Percentiles rank a stretch among this genome's conserved stretches.
Evolutionary conservation across 2,797 vertebrate genomes (phyloP).

Genomic region (Anguilla anguilla): DNA sequence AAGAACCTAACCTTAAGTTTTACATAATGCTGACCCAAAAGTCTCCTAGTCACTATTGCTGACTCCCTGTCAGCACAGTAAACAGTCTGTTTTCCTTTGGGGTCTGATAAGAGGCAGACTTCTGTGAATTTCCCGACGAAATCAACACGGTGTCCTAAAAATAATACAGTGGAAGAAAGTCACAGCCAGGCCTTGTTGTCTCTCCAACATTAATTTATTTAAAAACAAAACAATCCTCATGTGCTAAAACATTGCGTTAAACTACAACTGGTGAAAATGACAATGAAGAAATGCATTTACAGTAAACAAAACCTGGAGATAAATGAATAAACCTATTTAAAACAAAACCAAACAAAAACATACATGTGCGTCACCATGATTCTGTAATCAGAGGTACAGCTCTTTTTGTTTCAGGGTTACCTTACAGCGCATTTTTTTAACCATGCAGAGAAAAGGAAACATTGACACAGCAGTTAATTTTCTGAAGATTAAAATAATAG

Average conservation of each 20-base stretch:
- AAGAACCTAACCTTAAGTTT: too few relatives aligned
- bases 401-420: conserved; percentile 18
- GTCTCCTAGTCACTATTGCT: too few relatives aligned
- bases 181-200: conserved; percentile 27
- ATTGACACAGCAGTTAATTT: conserved; percentile 56
- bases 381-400: not conserved
- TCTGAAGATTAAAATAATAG: conserved; percentile 48
- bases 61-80: too few relatives aligned
- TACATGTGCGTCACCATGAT: not conserved
- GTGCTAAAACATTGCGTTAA: conserved; percentile 60
- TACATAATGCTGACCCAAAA: too few relatives aligned
- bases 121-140: too few relatives aligned
- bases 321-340: conserved; percentile 48
- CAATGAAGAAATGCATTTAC: conserved; percentile 43
- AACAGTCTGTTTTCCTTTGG: too few relatives aligned
- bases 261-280: conserved; percentile 58
- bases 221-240: conserved; percentile 60
- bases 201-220: conserved; percentile 71
- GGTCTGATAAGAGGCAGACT: too few relatives aligned
- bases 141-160: not conserved
- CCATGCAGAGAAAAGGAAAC: conserved; percentile 63
- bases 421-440: conserved; percentile 48
- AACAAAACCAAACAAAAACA: conserved; percentile 22
- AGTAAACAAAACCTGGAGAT: conserved; percentile 55
- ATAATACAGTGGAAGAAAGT: conserved; percentile 2